Base-by-base conservation (phyloP, 2,797 vertebrate genomes). In the Sparidentex hasta region DNA sequence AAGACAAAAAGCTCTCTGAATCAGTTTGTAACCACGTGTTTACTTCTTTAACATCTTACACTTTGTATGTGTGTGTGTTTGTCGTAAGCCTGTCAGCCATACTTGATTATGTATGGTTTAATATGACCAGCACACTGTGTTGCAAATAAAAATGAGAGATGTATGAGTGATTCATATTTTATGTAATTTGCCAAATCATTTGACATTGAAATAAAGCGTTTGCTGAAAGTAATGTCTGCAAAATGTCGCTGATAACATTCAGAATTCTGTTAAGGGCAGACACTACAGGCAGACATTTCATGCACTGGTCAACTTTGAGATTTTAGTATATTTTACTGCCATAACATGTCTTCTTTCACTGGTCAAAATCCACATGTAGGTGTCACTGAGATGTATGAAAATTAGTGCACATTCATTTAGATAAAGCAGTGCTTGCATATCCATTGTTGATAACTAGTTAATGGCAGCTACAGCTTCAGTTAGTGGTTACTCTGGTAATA, bases 81-180 rank as follows among this genome's bases (percentile, higher is more conserved):
- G 78, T 87, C 33, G 76, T 74, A 74, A 63, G 72, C 70, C 80
- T 64, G 74, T 84, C 73, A 58, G 76, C 77, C 88, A 84, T 87
- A 85, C 78, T 78, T 62, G 65, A 84, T 74, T 63, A 67, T 80
- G 78, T 81, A 70, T 77, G 78, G 89, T 87, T 81, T 51, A 81
- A 63, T 83, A 82, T 71, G 88, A 93, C 92, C 87, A 88, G 64
- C 76, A 81, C 90, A 92, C 90, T 91, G 91, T 91, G 88, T 88
- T 84, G 73, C 80, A 88, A 88, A 83, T 83, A 68, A 83, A 38
- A 83, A 84, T 12, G 57, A 59, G 65, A 82, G 74, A 70, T 77
- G 85, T 86, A 58, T 76, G 74, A 78, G 66, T 77, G 73, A 85
- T 76, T 82, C 62, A 85, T 84, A 65, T 79, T 71, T 85, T 89